These are phyloP conservation scores for Actinemys pallida DNA, from an alignment of 2,113 vertebrate species.

Conservation along the genomic window DNA sequence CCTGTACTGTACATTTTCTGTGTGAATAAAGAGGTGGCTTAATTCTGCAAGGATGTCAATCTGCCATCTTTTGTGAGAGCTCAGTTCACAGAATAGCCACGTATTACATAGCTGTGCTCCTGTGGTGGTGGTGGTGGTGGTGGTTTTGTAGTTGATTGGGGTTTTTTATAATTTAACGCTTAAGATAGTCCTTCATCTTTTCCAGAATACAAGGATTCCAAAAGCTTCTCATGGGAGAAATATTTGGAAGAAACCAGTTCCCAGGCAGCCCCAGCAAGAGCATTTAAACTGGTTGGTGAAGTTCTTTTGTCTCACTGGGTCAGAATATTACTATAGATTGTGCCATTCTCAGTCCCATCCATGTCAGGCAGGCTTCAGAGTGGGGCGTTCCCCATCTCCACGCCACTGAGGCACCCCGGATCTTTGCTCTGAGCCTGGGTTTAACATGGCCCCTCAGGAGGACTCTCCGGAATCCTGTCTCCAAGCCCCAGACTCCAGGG, in stretches of 20 bases:
- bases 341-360: background rate
- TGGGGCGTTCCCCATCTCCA: background rate
- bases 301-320: background rate
- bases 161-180: background rate
- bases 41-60: background rate
- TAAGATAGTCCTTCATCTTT: background rate
- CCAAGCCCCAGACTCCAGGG: background rate
- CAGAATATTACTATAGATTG: background rate
- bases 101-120: background rate
- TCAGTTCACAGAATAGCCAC: background rate
- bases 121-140: background rate
- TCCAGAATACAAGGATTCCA: constrained; percentile 87
- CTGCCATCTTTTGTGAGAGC: background rate
- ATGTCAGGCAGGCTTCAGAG: background rate
- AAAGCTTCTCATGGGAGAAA: constrained; percentile 89
- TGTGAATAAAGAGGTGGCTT: background rate
- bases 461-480: background rate
- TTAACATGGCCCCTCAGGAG: background rate
- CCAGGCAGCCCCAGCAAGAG: constrained; percentile 90
- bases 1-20: background rate
- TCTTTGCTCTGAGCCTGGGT: background rate
- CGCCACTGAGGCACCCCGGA: background rate
- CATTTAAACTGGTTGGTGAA: constrained; percentile 89
- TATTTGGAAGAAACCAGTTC: constrained; percentile 90
- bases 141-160: background rate